phyloP scores from a whole-genome alignment of 1,140 invertebrate genomes.

The Limonius californicus region DNA sequence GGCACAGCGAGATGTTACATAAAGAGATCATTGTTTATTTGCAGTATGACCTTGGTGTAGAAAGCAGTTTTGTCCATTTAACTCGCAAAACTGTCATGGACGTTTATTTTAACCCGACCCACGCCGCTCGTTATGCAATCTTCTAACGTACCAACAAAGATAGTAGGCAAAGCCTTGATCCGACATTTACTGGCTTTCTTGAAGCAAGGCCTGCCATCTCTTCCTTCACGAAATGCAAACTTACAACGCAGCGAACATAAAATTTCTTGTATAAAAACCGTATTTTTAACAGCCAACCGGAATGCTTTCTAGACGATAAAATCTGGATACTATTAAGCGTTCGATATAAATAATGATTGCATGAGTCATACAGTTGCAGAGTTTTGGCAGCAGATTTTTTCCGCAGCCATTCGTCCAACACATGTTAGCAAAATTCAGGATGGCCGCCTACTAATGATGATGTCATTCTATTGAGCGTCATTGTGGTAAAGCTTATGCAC shows the following conservation, averaged over 20 bases:
- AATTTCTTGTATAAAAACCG: neutral
- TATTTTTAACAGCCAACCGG: neutral
- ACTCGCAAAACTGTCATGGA: neutral
- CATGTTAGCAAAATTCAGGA: neutral
- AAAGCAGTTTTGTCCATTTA: constrained; percentile 1
- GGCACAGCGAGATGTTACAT: neutral
- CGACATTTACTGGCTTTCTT: too few relatives aligned
- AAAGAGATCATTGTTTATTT: constrained; percentile 1
- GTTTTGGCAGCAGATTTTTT: neutral
- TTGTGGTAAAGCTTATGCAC: neutral
- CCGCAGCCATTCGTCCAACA: neutral
- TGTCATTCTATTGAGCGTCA: neutral
- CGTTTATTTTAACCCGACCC: neutral
- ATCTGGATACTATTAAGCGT: neutral
- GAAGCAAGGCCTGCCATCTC: too few relatives aligned
- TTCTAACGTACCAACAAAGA: neutral
- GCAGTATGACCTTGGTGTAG: neutral
- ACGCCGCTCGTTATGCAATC: neutral
- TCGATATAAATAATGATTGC: neutral
- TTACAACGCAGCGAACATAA: too few relatives aligned
- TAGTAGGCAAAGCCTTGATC: too few relatives aligned
- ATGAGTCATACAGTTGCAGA: neutral
- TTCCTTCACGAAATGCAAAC: too few relatives aligned
- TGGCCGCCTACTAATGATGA: neutral
- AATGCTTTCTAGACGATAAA: neutral